Conservation (phyloP, 2,113 vertebrate genomes). For the Scartelaos histophorus region DNA sequence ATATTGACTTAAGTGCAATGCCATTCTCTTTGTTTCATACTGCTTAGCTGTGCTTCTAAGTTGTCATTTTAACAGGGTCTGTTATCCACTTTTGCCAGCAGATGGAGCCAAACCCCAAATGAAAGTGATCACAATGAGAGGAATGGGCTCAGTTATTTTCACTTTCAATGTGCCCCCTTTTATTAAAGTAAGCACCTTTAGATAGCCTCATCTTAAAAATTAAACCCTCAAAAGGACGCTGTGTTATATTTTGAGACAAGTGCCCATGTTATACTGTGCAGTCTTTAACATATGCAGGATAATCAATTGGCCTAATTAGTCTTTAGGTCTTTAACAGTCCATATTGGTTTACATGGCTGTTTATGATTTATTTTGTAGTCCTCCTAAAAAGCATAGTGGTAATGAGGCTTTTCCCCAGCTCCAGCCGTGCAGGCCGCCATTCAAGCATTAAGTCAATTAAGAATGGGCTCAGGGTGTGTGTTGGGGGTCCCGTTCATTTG, state of each 20-base stretch:
- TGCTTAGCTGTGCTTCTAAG: too few relatives aligned
- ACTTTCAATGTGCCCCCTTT: too few relatives aligned
- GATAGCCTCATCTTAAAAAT: background rate
- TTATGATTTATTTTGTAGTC: constrained; percentile 44
- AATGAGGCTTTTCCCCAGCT: constrained; percentile 53
- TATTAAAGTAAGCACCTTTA: background rate
- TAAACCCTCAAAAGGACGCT: too few relatives aligned
- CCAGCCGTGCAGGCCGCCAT: constrained; percentile 31
- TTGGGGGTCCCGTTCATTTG: constrained; percentile 57
- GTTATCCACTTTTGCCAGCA: background rate
- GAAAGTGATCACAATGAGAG: background rate
- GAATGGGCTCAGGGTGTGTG: constrained; percentile 15
- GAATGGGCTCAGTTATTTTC: too few relatives aligned
- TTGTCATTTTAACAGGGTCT: background rate
- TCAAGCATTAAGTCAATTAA: constrained; percentile 66
- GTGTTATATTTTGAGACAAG: too few relatives aligned
- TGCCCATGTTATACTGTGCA: background rate
- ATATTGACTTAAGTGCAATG: too few relatives aligned
- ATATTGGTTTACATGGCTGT: constrained; percentile 31
- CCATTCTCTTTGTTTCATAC: too few relatives aligned
- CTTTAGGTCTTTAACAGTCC: constrained; percentile 37
- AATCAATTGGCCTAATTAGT: constrained; percentile 38
- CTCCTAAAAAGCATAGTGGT: constrained; percentile 43
- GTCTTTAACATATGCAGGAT: background rate
- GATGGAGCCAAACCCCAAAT: background rate